Base-by-base conservation (phyloP, 1,140 invertebrate genomes). In the Dermatophagoides farinae region DNA sequence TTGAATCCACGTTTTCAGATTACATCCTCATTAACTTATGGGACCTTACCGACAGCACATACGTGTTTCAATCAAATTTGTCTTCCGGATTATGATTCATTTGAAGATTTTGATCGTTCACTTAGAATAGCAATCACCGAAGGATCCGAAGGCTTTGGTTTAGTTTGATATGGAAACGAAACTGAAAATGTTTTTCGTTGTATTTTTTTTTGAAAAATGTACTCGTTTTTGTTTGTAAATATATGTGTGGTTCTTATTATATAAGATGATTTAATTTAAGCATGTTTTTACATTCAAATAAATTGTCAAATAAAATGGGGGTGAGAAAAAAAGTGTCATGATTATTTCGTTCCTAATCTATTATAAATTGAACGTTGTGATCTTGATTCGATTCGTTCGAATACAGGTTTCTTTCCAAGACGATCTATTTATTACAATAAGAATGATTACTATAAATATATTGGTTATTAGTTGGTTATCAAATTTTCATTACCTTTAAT, bases 31-130 rank as follows among this genome's bases (percentile, higher is more conserved):
- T 85, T 85, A 11, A 88, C 85, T 47, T 88, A 84, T 75, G 87
- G 85, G 46, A 87, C 84, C 70, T 74, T 93, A 68, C 89, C 89
- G 44, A 90, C 88, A 22, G 88, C 89, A 50, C 88, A 93, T 72
- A 92, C 88, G 49, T 92, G 88, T 76, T 95, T 95, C 73, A 93
- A 95, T 79, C 88, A 93, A 74, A 78, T 96, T 46, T 93, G 89
- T 74, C 77, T 96, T 67, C 89, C 90, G 20, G 87, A 90, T 72
- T 93, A 93, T 73, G 88, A 92, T 68, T 82, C 79, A 66, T 93
- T 91, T 72, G 88, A 95, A 74, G 84, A 88, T 65, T 88, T 96
- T 67, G 88, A 93, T 68, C 83, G 85, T 70, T 83, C 86, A 37
- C 76, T 95, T 47, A 76, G 92, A 31, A 75, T 91, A 68, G 88